phyloP scores from a whole-genome alignment of 1,140 invertebrate genomes.

The Kradibia gibbosae region DNA sequence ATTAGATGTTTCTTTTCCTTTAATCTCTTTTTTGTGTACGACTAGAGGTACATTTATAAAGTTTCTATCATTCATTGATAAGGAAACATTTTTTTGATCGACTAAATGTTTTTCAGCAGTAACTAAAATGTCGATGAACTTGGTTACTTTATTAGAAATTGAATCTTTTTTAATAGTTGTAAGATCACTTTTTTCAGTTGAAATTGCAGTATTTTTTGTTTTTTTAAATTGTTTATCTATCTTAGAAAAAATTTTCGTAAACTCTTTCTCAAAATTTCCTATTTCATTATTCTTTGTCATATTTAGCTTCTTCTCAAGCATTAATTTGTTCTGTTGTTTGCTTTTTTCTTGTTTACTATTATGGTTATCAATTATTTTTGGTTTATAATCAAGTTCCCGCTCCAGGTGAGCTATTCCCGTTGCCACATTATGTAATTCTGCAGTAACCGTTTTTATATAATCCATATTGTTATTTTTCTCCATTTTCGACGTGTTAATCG shows the following conservation, averaged over 20 bases:
- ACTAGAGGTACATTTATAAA: background rate
- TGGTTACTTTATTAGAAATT: constrained; percentile 59
- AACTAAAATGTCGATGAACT: constrained; percentile 60
- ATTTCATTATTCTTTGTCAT: background rate
- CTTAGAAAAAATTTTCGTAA: constrained; percentile 65
- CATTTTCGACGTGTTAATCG: background rate
- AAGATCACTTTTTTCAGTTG: constrained; percentile 6
- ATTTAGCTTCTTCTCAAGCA: background rate
- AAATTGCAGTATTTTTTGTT: constrained; percentile 53
- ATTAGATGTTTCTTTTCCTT: constrained; percentile 51
- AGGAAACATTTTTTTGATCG: constrained; percentile 6
- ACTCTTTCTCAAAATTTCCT: constrained; percentile 57
- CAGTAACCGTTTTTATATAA: constrained; percentile 21
- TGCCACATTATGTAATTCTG: constrained; percentile 41
- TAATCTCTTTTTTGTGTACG: background rate
- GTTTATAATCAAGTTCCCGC: constrained; percentile 36
- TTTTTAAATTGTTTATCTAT: constrained; percentile 64
- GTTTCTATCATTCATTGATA: constrained; percentile 12
- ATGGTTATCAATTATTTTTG: background rate
- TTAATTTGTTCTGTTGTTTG: too few relatives aligned
- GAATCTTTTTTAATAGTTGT: background rate
- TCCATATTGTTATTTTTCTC: background rate
- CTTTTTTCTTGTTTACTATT: background rate
- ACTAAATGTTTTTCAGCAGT: constrained; percentile 55
- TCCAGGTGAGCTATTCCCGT: constrained; percentile 37